phyloP scores from a whole-genome alignment of 2,113 vertebrate genomes.

The Mirza zaza region DNA sequence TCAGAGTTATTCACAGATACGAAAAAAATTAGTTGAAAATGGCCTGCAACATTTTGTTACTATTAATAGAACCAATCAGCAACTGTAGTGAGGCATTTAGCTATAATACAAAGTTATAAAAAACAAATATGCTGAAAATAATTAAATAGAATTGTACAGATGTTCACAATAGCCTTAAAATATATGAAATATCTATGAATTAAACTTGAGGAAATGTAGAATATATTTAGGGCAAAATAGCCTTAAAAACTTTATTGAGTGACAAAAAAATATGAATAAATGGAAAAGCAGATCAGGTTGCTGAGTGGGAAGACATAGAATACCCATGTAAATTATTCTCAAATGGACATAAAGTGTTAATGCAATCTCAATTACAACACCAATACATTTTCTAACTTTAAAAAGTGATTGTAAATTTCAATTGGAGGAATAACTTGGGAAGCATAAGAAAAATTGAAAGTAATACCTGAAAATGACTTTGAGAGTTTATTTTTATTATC shows the following conservation, averaged over 20 bases:
- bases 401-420: not conserved
- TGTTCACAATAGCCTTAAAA: not conserved
- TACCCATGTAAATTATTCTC: not conserved
- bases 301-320: not conserved
- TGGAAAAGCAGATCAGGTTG: not conserved
- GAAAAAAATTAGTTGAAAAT: not conserved
- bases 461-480: not conserved
- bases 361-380: not conserved
- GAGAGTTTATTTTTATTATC: not conserved
- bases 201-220: not conserved
- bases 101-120: not conserved
- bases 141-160: not conserved
- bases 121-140: not conserved
- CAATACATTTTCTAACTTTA: not conserved
- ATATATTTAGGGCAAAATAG: not conserved
- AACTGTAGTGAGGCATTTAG: not conserved
- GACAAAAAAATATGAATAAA: not conserved
- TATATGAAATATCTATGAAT: not conserved
- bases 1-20: not conserved
- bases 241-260: not conserved
- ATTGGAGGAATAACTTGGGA: not conserved
- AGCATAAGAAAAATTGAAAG: not conserved
- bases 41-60: not conserved
- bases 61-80: not conserved
- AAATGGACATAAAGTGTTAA: not conserved